Percentiles rank a stretch among this genome's conserved stretches.
These are phyloP conservation scores for Drosophila prolongata DNA, from an alignment of 2,888 invertebrate genomes.

Conservation along the genomic window DNA sequence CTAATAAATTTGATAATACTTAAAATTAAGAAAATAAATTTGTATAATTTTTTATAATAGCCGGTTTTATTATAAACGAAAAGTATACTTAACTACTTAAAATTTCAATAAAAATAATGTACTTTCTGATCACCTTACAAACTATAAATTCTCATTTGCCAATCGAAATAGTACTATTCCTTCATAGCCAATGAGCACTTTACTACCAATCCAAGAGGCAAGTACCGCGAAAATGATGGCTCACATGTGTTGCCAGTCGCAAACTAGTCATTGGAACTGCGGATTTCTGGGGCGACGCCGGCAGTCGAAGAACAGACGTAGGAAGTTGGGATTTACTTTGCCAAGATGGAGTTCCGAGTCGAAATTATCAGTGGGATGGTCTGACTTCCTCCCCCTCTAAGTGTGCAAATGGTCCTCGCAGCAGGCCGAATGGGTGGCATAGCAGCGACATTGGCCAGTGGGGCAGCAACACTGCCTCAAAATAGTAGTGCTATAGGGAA, in stretches of 20 bases:
- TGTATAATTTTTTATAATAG: no score
- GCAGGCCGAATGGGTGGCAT: constrained; percentile 22
- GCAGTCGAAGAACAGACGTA: constrained; percentile 30
- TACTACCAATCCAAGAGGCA: constrained; percentile 44
- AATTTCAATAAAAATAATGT: no score
- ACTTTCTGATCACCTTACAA: no score
- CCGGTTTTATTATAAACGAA: no score
- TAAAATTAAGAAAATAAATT: no score
- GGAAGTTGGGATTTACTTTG: constrained; percentile 30
- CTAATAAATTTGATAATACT: no score
- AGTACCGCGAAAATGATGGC: constrained; percentile 60
- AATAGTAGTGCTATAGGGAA: constrained; percentile 61
- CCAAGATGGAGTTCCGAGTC: constrained; percentile 21
- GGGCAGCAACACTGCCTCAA: constrained; percentile 45
- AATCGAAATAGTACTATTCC: not conserved
- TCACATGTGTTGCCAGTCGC: constrained; percentile 63
- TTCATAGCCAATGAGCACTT: constrained; percentile 22
- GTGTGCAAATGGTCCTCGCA: constrained; percentile 23
- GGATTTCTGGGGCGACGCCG: constrained; percentile 31
- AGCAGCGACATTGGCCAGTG: constrained; percentile 48
- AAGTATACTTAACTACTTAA: no score
- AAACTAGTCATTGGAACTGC: constrained; percentile 44
- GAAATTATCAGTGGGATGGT: constrained; percentile 1
- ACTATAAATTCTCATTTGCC: no score
- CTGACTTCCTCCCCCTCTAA: not conserved